Base-by-base conservation (phyloP, 37 sponge, comb jelly and placozoan species). In the Cliona cf. orientalis region DNA sequence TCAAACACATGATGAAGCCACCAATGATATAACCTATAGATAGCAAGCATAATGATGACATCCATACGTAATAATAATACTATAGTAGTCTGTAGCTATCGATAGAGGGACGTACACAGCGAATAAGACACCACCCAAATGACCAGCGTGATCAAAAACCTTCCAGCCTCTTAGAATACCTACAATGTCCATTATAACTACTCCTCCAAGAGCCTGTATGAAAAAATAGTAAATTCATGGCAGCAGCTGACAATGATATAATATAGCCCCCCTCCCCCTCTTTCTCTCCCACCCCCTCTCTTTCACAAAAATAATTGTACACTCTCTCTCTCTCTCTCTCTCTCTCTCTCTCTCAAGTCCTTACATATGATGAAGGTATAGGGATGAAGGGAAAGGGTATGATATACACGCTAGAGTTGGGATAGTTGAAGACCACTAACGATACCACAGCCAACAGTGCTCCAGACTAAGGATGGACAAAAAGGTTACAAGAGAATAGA, bases 111-210 rank as follows among this genome's bases (percentile, higher is more conserved):
- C 92, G 78, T 58, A 86, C 93, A 84, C 31, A 65, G 87, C 90
- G 72, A 89, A 93, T 26, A 86, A 26, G 32, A 86, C 87, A 35
- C 90, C 90, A 37, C 90, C 94, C 32, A 93, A 53, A 45, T 93
- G 94, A 29, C 83, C 87, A 37, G 94, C 93, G 66, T 93, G 94
- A 61, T 93, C 94, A 85, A 93, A 86, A 45, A 74, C 61, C 60
- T 39, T 77, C 94, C 90, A 93, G 14, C 90, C 87, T 78, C 85
- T 80, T 11, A 92, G 26, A 29, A 80, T 58, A 46, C 87, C 91
- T 14, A 82, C n/a, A 6, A 86, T 45, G 71, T 86, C 87, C 45
- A 91, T 12, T 42, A 74, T 72, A 26, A 82, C 78, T 0, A 91
- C 66, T 25, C 76, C 75, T 37, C 82, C 79, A 58, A 90, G 45